Percentiles rank a stretch among this genome's conserved stretches.
Conservation (phyloP, 2,797 vertebrate genomes). For the Anisognathus igniventris region DNA sequence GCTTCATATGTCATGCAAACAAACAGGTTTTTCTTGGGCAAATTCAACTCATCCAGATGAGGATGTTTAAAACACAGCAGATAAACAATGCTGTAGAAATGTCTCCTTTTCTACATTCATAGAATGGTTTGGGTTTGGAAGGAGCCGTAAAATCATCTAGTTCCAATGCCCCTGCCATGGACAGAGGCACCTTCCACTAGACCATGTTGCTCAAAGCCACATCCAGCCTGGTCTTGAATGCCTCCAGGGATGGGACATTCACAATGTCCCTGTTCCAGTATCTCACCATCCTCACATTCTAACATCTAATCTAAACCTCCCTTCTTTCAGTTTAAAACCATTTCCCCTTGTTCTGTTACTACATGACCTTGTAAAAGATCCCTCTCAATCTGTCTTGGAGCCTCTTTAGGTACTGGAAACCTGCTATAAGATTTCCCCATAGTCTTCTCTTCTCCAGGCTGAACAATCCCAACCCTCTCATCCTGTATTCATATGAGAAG, state of each 20-base stretch:
- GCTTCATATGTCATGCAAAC: not conserved
- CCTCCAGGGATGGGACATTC: not conserved
- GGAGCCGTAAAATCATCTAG: not conserved
- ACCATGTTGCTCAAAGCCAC: not conserved
- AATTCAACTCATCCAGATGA: not conserved
- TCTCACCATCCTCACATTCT: not conserved
- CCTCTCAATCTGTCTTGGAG: not conserved
- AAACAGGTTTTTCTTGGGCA: not conserved
- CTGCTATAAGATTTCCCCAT: fast-evolving
- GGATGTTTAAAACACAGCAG: not conserved
- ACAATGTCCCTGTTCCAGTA: not conserved
- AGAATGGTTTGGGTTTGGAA: not conserved
- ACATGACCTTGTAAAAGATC: not conserved
- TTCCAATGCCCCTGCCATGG: not conserved
- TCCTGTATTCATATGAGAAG: not conserved
- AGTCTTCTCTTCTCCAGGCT: not conserved
- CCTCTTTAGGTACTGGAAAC: not conserved
- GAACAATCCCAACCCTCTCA: not conserved
- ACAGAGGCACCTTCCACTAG: not conserved
- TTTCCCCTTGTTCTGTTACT: not conserved
- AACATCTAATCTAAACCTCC: not conserved
- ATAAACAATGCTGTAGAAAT: not conserved
- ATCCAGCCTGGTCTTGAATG: not conserved
- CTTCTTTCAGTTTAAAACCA: not conserved
- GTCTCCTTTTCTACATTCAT: not conserved